These are phyloP conservation scores for Brotula barbata DNA, from an alignment of 2,797 vertebrate genomes.

Conservation along the genomic window DNA sequence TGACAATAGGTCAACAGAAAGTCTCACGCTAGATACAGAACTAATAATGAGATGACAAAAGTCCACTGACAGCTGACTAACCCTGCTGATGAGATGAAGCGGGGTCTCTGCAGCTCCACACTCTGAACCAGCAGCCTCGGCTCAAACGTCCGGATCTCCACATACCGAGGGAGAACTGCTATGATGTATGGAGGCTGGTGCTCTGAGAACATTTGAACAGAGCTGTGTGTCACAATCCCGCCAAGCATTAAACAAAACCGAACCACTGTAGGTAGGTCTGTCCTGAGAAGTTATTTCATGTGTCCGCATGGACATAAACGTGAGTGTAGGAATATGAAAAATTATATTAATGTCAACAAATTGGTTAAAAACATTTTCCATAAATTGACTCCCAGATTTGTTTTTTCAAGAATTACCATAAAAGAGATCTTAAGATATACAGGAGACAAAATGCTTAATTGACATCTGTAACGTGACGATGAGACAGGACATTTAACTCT, in stretches of 20 bases:
- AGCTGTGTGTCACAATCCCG: not conserved
- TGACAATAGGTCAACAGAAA: not conserved
- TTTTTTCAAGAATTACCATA: too few species aligned
- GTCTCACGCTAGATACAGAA: not conserved
- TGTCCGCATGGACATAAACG: too few species aligned
- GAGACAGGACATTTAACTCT: not conserved
- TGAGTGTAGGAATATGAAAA: too few species aligned
- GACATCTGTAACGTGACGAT: not conserved
- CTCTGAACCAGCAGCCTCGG: constrained; percentile 96
- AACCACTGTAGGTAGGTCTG: not conserved
- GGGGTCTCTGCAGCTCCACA: constrained; percentile 94
- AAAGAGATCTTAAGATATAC: not conserved
- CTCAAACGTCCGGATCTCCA: constrained; percentile 96
- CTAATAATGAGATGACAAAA: not conserved
- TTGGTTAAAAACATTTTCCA: too few species aligned
- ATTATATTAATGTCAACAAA: too few species aligned
- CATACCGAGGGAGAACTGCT: constrained; percentile 93
- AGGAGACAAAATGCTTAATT: not conserved
- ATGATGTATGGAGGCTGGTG: constrained; percentile 98
- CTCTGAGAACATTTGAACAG: constrained; percentile 71
- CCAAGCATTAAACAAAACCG: not conserved
- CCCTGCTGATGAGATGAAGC: constrained; percentile 96
- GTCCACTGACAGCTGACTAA: constrained; percentile 53
- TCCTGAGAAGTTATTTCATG: not conserved
- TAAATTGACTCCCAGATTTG: too few species aligned